These are phyloP conservation scores for Cryptoprocta ferox DNA, from an alignment of 2,797 vertebrate species.

Conservation along the genomic window DNA sequence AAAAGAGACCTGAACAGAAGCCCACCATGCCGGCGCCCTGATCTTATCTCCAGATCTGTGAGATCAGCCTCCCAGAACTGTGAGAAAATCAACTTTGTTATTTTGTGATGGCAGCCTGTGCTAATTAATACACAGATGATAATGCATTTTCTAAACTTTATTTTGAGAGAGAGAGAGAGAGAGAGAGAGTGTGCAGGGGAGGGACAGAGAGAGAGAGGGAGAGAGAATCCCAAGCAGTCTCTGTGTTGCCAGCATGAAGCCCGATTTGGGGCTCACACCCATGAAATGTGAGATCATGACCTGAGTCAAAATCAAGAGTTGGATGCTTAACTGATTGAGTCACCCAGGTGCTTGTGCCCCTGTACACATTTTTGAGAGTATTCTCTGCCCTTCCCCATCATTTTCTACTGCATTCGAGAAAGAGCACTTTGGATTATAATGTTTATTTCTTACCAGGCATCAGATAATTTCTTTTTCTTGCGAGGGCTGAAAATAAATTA, in stretches of 20 bases:
- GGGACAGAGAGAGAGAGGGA: too few relatives aligned
- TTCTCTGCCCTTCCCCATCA: constrained; percentile 17
- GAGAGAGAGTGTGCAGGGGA: too few relatives aligned
- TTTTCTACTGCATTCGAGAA: constrained; percentile 51
- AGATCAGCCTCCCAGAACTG: background rate
- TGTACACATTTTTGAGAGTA: background rate
- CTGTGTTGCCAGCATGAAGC: too few relatives aligned
- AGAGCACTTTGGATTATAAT: constrained; percentile 35
- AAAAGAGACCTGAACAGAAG: background rate
- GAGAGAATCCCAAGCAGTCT: too few relatives aligned
- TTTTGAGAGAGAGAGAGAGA: too few relatives aligned
- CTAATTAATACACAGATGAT: background rate
- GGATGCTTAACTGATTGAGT: too few relatives aligned
- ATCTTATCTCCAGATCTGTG: background rate
- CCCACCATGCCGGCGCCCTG: background rate
- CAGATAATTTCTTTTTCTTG: constrained; percentile 23
- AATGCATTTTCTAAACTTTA: background rate
- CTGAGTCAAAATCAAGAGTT: too few relatives aligned
- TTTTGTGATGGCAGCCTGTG: background rate
- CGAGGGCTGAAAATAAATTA: constrained; percentile 47
- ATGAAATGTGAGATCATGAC: too few relatives aligned
- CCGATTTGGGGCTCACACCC: too few relatives aligned
- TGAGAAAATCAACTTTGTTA: background rate
- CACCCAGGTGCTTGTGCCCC: too few relatives aligned
- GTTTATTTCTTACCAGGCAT: background rate